phyloP scores from a whole-genome alignment of 2,113 vertebrate species.

The Romanogobio albipinnatus region DNA sequence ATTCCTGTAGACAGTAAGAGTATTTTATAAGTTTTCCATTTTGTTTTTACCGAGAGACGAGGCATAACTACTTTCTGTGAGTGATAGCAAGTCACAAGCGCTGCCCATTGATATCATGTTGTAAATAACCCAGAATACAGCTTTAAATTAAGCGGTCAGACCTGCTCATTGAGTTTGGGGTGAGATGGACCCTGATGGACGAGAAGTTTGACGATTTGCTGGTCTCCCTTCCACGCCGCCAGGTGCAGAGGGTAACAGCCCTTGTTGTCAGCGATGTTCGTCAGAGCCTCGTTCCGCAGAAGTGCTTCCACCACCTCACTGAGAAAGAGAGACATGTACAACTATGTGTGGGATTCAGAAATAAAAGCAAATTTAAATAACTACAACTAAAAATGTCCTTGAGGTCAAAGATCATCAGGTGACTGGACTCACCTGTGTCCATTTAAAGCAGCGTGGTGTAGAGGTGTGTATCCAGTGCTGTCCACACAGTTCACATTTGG shows the following conservation, averaged over 20 bases:
- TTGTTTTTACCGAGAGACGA: too few species aligned
- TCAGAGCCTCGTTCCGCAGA: conserved; percentile 92
- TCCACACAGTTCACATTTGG: conserved; percentile 99
- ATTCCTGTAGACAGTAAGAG: too few species aligned
- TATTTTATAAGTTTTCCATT: too few species aligned
- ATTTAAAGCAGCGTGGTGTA: conserved; percentile 95
- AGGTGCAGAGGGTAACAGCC: conserved; percentile 97
- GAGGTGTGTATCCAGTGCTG: conserved; percentile 94
- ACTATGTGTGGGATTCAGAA: background rate
- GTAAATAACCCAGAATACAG: background rate
- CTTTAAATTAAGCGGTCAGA: conserved; percentile 61
- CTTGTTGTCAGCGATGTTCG: conserved; percentile 95
- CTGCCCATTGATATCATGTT: background rate
- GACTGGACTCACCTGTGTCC: conserved; percentile 85
- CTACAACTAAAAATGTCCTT: background rate
- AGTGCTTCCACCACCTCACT: conserved; percentile 94
- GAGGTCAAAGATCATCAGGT: background rate
- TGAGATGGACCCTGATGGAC: conserved; percentile 96
- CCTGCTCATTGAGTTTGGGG: conserved; percentile 96
- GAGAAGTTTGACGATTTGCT: conserved; percentile 91
- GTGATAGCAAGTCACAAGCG: too few species aligned
- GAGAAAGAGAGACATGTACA: conserved; percentile 18
- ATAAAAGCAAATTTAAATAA: background rate
- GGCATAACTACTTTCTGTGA: too few species aligned
- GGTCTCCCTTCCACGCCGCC: conserved; percentile 97